Evolutionary conservation across 2,113 vertebrate genomes (phyloP).

Genomic region (Clarias gariepinus): DNA sequence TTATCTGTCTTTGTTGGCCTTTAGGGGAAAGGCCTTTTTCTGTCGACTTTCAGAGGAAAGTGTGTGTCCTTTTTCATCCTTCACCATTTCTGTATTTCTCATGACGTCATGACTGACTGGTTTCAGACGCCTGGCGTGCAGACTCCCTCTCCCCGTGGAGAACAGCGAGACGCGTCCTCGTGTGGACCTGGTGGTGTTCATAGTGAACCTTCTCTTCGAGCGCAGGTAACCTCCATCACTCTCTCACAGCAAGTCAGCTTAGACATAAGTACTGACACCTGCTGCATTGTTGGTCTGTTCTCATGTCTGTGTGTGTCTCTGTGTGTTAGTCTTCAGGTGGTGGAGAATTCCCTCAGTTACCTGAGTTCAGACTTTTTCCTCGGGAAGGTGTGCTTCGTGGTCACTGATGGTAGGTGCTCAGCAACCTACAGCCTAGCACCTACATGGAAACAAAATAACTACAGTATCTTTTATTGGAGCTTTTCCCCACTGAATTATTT

Average conservation of each 20-base stretch:
- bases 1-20: accelerated
- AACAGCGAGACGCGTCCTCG: constrained; percentile 69
- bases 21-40: too few relatives aligned
- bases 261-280: background rate
- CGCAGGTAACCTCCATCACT: constrained; percentile 60
- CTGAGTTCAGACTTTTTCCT: constrained; percentile 72
- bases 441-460: too few relatives aligned
- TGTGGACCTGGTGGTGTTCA: constrained; percentile 75
- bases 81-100: too few relatives aligned
- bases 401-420: constrained; percentile 67
- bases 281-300: background rate
- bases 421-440: too few relatives aligned
- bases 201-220: constrained; percentile 71
- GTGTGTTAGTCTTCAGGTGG: constrained; percentile 63
- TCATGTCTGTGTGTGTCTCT: background rate
- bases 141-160: constrained; percentile 69
- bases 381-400: constrained; percentile 77
- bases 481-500: too few relatives aligned
- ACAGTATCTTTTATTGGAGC: too few relatives aligned
- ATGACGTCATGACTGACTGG: background rate
- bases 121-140: constrained; percentile 71
- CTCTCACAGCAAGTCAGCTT: background rate
- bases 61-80: too few relatives aligned
- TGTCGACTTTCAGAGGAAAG: too few relatives aligned
- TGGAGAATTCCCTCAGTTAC: constrained; percentile 66